Conservation (phyloP, 2,888 invertebrate genomes). For the Prosopocoilus inquinatus region DNA sequence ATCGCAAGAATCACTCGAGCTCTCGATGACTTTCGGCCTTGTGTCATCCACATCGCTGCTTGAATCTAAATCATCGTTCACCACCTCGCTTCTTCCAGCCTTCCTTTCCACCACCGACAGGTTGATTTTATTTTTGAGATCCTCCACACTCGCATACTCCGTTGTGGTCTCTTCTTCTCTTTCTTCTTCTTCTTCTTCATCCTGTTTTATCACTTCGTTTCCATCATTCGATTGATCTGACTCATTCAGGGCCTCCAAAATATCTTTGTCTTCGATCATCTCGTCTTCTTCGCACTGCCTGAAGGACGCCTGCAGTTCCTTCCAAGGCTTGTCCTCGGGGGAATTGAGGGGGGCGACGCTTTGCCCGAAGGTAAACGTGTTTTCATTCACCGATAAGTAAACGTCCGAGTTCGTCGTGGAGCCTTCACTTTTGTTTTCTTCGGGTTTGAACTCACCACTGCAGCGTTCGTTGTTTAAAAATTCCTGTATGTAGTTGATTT, state of each 20-base stretch:
- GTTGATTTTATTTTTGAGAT: neutral
- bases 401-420: constrained; percentile 22
- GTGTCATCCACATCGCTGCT: constrained; percentile 10
- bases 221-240: constrained; percentile 16
- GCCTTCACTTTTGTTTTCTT: constrained; percentile 10
- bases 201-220: neutral
- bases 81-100: constrained; percentile 1
- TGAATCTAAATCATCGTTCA: constrained; percentile 11
- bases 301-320: constrained; percentile 35
- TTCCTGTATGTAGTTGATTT: constrained; percentile 23
- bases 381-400: constrained; percentile 26
- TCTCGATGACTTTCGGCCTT: constrained; percentile 23
- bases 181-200: neutral
- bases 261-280: no score
- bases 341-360: constrained; percentile 46
- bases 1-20: constrained; percentile 16
- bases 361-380: constrained; percentile 19
- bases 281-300: constrained; percentile 15
- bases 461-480: constrained; percentile 25
- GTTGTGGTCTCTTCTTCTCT: neutral
- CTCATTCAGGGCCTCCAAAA: no score
- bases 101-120: neutral
- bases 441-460: constrained; percentile 6
- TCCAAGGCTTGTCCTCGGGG: constrained; percentile 50
- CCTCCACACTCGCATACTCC: constrained; percentile 4